Percentiles rank a stretch among this genome's conserved stretches.
Evolutionary conservation across 2,113 vertebrate genomes (phyloP).

Genomic region (Anhinga rufa): DNA sequence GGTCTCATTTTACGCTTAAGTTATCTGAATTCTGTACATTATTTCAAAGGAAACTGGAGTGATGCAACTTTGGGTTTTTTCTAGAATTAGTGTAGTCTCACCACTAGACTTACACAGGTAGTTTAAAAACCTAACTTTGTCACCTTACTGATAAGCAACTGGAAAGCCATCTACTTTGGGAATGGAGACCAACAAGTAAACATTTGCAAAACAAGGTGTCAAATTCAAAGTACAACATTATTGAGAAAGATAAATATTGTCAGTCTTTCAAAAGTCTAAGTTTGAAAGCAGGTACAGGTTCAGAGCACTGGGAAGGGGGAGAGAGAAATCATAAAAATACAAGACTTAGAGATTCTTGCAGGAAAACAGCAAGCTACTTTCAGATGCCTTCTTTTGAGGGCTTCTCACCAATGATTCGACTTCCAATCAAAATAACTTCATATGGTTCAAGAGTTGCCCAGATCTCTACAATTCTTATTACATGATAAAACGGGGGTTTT

Average conservation of each 20-base stretch:
- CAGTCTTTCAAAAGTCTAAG: not conserved
- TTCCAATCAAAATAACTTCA: not conserved
- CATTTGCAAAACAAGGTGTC: not conserved
- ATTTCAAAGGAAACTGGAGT: slow-evolving; percentile 12
- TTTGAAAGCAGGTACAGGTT: not conserved
- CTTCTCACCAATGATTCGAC: not conserved
- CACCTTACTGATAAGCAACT: not conserved
- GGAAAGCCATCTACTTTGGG: not conserved
- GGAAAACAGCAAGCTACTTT: not conserved
- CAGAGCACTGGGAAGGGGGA: not conserved
- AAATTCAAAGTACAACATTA: not conserved
- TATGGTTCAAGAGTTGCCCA: not conserved
- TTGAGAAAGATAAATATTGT: not conserved
- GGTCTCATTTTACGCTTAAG: slow-evolving; percentile 50
- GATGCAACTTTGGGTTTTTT: not conserved
- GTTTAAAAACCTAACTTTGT: not conserved
- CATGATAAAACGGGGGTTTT: not conserved
- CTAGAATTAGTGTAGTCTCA: not conserved
- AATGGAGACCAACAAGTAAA: not conserved
- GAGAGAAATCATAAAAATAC: not conserved
- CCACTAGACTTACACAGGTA: not conserved
- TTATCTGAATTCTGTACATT: not conserved
- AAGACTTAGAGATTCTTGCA: not conserved
- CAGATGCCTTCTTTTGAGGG: not conserved
- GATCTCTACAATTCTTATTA: not conserved